A percentile compares a stretch with the other conserved stretches of the same genome.
Conservation (phyloP, 2,797 vertebrate genomes). For the Heteromormyrus szaboi region DNA sequence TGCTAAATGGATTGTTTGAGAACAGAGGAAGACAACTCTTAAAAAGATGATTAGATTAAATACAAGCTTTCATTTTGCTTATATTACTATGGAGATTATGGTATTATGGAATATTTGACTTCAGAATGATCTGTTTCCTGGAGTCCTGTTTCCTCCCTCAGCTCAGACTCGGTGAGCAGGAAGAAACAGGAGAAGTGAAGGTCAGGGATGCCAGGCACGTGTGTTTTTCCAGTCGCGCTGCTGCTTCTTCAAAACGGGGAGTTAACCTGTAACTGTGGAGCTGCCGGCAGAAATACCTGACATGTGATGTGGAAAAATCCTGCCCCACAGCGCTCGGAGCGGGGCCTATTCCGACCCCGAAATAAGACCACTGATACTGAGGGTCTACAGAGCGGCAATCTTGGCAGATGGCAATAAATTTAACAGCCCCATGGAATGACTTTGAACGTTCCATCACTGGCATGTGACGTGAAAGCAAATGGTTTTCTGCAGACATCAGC, state of each 20-base stretch:
- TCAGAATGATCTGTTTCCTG: constrained; percentile 26
- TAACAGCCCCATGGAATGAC: constrained; percentile 14
- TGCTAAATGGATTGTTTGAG: not conserved
- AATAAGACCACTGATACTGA: not conserved
- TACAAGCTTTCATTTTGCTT: not conserved
- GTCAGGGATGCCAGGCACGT: constrained; percentile 39
- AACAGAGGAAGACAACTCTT: not conserved
- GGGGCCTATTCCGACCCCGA: not conserved
- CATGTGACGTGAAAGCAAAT: constrained; percentile 12
- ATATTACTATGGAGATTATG: not conserved
- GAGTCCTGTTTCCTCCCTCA: constrained; percentile 36
- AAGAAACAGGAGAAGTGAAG: constrained; percentile 47
- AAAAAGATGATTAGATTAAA: not conserved
- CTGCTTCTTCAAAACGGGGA: not conserved
- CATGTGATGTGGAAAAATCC: not conserved
- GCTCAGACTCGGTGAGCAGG: constrained; percentile 27
- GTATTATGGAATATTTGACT: constrained; percentile 15
- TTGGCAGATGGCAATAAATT: constrained; percentile 2
- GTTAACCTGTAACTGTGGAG: constrained; percentile 3
- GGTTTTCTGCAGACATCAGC: not conserved
- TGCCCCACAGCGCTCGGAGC: not conserved
- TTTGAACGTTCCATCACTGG: constrained; percentile 34
- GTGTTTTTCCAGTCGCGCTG: constrained; percentile 55
- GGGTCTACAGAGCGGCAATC: not conserved
- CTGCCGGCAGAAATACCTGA: not conserved